phyloP scores from a whole-genome alignment of 92 coral and sea anemone species.

The Siderastrea radians region DNA sequence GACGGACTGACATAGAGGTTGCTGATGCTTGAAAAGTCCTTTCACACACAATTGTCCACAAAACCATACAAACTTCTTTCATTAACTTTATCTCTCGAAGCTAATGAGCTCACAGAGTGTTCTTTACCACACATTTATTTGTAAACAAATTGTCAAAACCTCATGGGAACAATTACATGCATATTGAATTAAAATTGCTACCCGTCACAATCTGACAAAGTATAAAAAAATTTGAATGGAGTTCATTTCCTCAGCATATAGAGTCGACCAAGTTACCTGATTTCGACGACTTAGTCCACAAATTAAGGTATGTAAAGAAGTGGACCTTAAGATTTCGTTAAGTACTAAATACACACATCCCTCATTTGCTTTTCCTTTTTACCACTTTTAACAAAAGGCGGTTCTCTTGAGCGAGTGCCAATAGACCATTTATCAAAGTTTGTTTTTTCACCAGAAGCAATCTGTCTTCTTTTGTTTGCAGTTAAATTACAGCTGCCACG shows the following conservation, averaged over 20 bases:
- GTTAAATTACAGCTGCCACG: conserved; percentile 5
- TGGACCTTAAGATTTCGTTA: not conserved
- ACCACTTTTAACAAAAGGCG: not conserved
- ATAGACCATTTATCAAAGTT: not conserved
- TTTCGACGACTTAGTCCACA: no score
- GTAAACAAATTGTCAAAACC: not conserved
- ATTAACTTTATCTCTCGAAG: no score
- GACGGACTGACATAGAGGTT: no score
- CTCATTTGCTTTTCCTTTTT: not conserved
- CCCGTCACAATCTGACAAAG: no score
- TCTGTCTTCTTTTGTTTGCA: conserved; percentile 17
- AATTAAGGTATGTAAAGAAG: not conserved
- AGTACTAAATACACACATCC: not conserved
- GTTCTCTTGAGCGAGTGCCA: not conserved
- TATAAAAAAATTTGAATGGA: not conserved
- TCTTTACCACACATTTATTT: not conserved
- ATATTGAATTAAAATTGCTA: no score
- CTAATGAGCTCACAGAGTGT: not conserved
- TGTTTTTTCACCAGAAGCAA: not conserved
- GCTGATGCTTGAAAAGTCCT: no score
- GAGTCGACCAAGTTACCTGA: no score
- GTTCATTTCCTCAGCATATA: not conserved
- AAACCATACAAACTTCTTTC: no score
- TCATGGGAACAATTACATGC: not conserved
- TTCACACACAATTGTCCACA: no score